Percentiles rank a stretch among this genome's conserved stretches.
These are phyloP conservation scores for Nilaparvata lugens DNA, from an alignment of 1,140 invertebrate genomes.

Conservation along the genomic window DNA sequence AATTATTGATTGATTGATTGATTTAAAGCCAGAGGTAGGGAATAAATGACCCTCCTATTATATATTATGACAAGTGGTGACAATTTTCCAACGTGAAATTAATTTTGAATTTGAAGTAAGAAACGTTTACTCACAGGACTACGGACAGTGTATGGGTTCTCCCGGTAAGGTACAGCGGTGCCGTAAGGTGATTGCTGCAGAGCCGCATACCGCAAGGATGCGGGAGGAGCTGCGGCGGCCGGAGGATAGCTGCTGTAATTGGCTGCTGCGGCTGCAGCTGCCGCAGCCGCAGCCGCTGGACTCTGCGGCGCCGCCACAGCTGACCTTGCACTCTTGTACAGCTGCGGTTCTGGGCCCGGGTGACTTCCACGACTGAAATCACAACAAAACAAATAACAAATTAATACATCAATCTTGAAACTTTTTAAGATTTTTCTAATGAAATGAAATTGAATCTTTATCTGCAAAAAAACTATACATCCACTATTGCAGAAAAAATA, in stretches of 20 bases:
- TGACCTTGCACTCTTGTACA: conserved; percentile 21
- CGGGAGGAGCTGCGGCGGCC: not conserved
- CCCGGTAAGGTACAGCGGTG: conserved; percentile 22
- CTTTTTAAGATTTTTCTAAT: too few species aligned
- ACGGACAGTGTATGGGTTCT: conserved; percentile 20
- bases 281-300: conserved; percentile 7
- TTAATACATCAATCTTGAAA: too few species aligned
- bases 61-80: too few species aligned
- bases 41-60: too few species aligned
- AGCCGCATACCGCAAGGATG: conserved; percentile 18
- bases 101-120: too few species aligned
- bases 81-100: too few species aligned
- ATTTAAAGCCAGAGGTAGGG: too few species aligned
- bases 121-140: conserved; percentile 16
- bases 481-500: too few species aligned
- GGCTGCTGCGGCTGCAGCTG: conserved; percentile 9
- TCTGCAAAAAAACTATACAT: too few species aligned
- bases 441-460: too few species aligned
- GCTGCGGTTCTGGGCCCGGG: conserved; percentile 16
- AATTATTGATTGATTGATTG: too few species aligned
- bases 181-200: conserved; percentile 24
- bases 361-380: conserved; percentile 17
- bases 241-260: conserved; percentile 11
- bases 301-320: conserved; percentile 9
- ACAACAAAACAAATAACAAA: conserved; percentile 1